These are phyloP conservation scores for Perccottus glenii DNA, from an alignment of 2,113 vertebrate genomes.

Conservation along the genomic window DNA sequence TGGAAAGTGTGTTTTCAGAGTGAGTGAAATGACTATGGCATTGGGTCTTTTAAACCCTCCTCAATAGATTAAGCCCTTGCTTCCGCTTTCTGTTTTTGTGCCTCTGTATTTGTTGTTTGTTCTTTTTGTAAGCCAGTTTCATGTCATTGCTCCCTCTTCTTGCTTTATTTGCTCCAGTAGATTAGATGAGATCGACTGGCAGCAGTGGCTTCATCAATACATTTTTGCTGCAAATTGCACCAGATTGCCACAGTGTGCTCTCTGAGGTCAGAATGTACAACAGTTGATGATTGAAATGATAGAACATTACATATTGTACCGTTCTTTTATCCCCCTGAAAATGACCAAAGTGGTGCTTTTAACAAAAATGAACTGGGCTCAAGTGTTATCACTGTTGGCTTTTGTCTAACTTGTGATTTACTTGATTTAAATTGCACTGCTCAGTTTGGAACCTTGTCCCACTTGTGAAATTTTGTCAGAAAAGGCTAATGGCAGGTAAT, in stretches of 20 bases:
- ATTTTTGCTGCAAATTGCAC: constrained; percentile 33
- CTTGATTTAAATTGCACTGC: constrained; percentile 18
- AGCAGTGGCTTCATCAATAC: constrained; percentile 28
- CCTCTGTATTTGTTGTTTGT: constrained; percentile 20
- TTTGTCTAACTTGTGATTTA: constrained; percentile 26
- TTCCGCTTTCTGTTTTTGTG: constrained; percentile 32
- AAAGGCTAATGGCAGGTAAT: background rate
- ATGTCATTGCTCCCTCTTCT: constrained; percentile 19
- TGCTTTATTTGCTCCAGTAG: constrained; percentile 3
- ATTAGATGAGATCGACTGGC: constrained; percentile 14
- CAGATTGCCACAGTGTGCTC: constrained; percentile 16
- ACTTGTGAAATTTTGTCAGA: constrained; percentile 12
- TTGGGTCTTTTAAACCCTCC: constrained; percentile 49
- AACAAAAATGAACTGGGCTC: constrained; percentile 21
- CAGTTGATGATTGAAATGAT: constrained; percentile 54
- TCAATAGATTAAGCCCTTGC: constrained; percentile 44
- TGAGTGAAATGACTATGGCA: constrained; percentile 63
- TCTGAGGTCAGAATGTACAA: constrained; percentile 29
- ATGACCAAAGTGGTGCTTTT: constrained; percentile 42
- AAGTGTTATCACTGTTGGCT: constrained; percentile 33
- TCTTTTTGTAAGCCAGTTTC: constrained; percentile 13
- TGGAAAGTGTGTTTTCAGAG: constrained; percentile 67
- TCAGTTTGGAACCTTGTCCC: constrained; percentile 1
- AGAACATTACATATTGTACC: constrained; percentile 28
- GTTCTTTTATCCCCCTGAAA: constrained; percentile 39